Conservation (phyloP, 2,113 vertebrate genomes). For the Ariopsis seemanni region DNA sequence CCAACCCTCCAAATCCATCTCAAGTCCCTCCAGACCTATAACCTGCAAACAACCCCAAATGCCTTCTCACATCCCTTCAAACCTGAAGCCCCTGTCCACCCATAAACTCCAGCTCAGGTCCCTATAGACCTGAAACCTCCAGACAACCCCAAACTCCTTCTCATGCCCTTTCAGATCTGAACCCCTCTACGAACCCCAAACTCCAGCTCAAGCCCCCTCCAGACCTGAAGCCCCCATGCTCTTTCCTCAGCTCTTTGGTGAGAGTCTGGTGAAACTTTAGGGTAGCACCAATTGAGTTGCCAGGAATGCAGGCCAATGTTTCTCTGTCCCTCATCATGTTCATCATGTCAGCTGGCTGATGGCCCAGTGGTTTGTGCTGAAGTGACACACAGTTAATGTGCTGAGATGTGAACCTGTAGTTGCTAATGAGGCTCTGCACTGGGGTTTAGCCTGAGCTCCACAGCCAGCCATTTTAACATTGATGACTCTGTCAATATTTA, state of each 20-base stretch:
- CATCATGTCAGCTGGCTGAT: slow-evolving; percentile 62
- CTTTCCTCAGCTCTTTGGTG: neutral
- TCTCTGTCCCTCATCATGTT: slow-evolving; percentile 64
- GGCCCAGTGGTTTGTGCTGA: slow-evolving; percentile 59
- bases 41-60: neutral
- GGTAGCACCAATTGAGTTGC: slow-evolving; percentile 33
- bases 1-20: neutral
- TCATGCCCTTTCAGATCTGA: neutral
- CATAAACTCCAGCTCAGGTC: neutral
- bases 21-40: neutral
- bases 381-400: slow-evolving; percentile 25
- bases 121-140: neutral
- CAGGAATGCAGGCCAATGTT: slow-evolving; percentile 62
- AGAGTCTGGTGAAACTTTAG: neutral
- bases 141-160: neutral
- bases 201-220: neutral
- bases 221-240: neutral
- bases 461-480: slow-evolving; percentile 8
- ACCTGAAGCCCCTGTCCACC: neutral
- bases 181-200: neutral
- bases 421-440: slow-evolving; percentile 24
- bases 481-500: slow-evolving; percentile 21
- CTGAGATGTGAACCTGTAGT: slow-evolving; percentile 27
- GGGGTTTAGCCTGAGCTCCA: slow-evolving; percentile 7
- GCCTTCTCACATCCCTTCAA: neutral